Evolutionary conservation across 2,797 vertebrate species (phyloP), one percentile per base, ranked within the genome.

Genomic region (Falco columbarius): DNA sequence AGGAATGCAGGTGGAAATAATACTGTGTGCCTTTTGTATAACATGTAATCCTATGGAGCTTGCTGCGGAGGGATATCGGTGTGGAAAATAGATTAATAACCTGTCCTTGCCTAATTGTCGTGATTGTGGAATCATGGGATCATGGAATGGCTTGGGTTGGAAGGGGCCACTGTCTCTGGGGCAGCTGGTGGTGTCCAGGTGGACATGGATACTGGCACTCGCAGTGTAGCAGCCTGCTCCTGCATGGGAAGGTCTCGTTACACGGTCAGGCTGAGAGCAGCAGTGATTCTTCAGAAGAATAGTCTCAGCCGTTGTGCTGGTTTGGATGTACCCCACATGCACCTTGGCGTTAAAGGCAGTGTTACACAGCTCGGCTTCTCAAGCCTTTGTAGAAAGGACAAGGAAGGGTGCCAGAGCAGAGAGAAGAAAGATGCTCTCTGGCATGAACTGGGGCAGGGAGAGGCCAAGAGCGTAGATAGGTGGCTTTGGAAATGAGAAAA

Each of bases 41-140:
- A 44, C 0, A 0, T 27, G 12, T 36, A 34, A 61, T 7, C 14
- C 32, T n/a, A 0, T 3, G 20, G 49, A 85, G 34, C 59, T 86
- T 6, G 0, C 47, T 66, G 44, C 26, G 4, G 38, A 9, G 29
- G 65, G 6, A 26, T n/a, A 2, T 1, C 30, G 40, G 47, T 12
- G 8, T 68, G 49, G 38, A 62, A 73, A 40, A 66, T 2, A n/a
- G n/a, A 36, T 70, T 1, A 71, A 12, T 34, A 46, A 46, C 5
- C 11, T 47, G 27, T 40, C 16, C 26, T 66, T 72, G 30, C 20
- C 67, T 56, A 12, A 46, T 38, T 54, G 62, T 30, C 36, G 1
- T 7, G 26, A 6, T 44, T 18, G 18, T 44, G 42, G 42, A 18
- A 44, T 44, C 42, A 44, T 18, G 17, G 42, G 17, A 18, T 23